Evolutionary conservation across 2,113 vertebrate genomes (phyloP), one percentile per base, ranked within the genome.

Genomic region (Cyrtonyx montezumae): DNA sequence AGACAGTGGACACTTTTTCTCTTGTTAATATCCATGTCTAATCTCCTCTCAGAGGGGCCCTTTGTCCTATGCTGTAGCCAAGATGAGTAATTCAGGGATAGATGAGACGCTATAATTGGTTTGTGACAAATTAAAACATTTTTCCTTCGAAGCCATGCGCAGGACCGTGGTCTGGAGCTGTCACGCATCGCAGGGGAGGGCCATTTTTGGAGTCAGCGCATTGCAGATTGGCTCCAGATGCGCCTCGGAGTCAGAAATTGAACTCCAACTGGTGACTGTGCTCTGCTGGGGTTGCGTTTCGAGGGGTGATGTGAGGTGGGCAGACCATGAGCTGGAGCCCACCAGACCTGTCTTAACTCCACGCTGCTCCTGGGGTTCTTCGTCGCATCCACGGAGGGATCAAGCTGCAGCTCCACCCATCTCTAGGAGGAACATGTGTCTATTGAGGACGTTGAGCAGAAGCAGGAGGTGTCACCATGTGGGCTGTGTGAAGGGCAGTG

Each of bases 81-180:
- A 94, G 95, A 96, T 95, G 96, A 95, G 95, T 96, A 95, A 95
- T 96, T 96, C 95, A 94, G 95, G 96, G 96, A 95, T 91, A 94
- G 93, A 96, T 95, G 96, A 96, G 96, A 96, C 95, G 95, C 95
- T 96, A 93, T 96, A 96, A 96, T 96, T 96, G 96, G 96, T 95
- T 95, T 96, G 95, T 96, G 96, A 95, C 95, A 96, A 96, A 96
- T 96, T 96, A 96, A 94, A 96, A 90, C 95, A 88, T 96, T 96
- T 96, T 96, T 96, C 82, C 95, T 94, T 95, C 5, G 23, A 91
- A 96, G 94, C 91, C 91, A 71, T 68, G 95, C 94, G 96, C 94
- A 94, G 96, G 96, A 96, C 95, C 92, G 95, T 95, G 93, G 96
- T 96, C 95, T 96, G 96, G 96, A 94, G 89, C 96, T 96, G 95